Evolutionary conservation across 2,888 invertebrate genomes (phyloP).

Genomic region (Melinaea menophilus): DNA sequence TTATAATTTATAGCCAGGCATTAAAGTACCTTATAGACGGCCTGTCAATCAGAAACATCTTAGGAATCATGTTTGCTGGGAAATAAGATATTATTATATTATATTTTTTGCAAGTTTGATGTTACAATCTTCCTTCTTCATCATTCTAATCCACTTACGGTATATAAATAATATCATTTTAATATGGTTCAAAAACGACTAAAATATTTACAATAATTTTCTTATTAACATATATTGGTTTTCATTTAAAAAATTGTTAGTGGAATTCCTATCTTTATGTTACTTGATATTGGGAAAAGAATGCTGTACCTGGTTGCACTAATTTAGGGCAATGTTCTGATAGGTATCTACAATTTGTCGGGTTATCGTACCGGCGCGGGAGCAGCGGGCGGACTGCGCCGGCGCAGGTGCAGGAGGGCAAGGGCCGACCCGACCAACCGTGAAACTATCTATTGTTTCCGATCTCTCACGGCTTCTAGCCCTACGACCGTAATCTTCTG

Average conservation of each 20-base stretch:
- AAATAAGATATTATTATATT: slow-evolving; percentile 1
- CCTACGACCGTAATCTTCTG: slow-evolving; percentile 14
- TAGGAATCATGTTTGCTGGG: slow-evolving; percentile 5
- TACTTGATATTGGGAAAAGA: not conserved
- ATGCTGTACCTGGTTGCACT: not conserved
- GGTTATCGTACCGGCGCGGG: slow-evolving; percentile 36
- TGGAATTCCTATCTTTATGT: not conserved
- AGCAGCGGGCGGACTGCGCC: slow-evolving; percentile 22
- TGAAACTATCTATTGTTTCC: slow-evolving; percentile 35
- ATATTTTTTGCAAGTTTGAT: slow-evolving; percentile 4
- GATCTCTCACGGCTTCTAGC: slow-evolving; percentile 34
- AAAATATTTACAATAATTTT: too few relatives aligned
- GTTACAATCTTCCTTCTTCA: too few relatives aligned
- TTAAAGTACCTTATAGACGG: slow-evolving; percentile 1
- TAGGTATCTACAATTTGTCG: slow-evolving; percentile 13
- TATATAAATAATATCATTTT: too few relatives aligned
- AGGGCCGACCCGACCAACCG: slow-evolving; percentile 36
- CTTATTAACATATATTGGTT: too few relatives aligned
- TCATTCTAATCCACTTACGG: too few relatives aligned
- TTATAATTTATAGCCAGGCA: slow-evolving; percentile 14
- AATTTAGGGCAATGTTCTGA: slow-evolving; percentile 8
- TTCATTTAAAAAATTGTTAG: too few relatives aligned
- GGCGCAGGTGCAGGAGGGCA: slow-evolving; percentile 33
- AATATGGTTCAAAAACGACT: too few relatives aligned
- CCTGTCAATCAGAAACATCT: slow-evolving; percentile 21